Evolutionary conservation across 2,113 vertebrate species (phyloP).

Genomic region (Etheostoma cragini): DNA sequence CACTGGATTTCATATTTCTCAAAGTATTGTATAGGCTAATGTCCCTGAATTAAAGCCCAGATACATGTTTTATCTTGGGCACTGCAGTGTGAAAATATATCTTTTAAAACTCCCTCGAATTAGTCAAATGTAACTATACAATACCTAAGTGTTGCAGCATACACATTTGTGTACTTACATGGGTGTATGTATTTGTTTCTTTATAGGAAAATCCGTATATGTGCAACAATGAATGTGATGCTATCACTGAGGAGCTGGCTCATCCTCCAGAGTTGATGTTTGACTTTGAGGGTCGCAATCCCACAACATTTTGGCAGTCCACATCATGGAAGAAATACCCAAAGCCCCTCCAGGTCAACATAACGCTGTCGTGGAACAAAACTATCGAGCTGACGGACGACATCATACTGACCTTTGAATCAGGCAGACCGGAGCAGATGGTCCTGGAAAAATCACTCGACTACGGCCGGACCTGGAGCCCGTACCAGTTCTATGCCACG

Average conservation of each 20-base stretch:
- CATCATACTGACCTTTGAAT: conserved; percentile 98
- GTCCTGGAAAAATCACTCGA: conserved; percentile 98
- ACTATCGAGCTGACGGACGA: conserved; percentile 98
- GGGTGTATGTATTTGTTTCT: conserved; percentile 59
- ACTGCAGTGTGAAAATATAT: neutral
- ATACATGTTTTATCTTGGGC: neutral
- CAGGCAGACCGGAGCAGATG: conserved; percentile 98
- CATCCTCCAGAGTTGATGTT: conserved; percentile 98
- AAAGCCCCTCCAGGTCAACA: conserved; percentile 95
- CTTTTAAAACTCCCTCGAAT: neutral
- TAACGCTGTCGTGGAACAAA: conserved; percentile 99
- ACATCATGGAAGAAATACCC: conserved; percentile 97
- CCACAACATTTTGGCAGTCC: conserved; percentile 98
- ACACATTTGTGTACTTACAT: neutral
- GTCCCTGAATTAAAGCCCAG: neutral
- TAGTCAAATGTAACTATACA: neutral
- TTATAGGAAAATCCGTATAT: conserved; percentile 97
- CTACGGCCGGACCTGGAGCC: conserved; percentile 97
- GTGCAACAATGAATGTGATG: conserved; percentile 99
- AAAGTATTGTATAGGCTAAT: neutral
- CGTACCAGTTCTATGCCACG: conserved; percentile 98
- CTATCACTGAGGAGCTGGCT: conserved; percentile 93
- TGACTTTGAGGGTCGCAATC: conserved; percentile 96
- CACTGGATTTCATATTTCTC: neutral
- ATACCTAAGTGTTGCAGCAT: neutral